A percentile compares a stretch with the other conserved stretches of the same genome.
Conservation (phyloP, 2,113 vertebrate genomes). For the Rhipidura dahli region DNA sequence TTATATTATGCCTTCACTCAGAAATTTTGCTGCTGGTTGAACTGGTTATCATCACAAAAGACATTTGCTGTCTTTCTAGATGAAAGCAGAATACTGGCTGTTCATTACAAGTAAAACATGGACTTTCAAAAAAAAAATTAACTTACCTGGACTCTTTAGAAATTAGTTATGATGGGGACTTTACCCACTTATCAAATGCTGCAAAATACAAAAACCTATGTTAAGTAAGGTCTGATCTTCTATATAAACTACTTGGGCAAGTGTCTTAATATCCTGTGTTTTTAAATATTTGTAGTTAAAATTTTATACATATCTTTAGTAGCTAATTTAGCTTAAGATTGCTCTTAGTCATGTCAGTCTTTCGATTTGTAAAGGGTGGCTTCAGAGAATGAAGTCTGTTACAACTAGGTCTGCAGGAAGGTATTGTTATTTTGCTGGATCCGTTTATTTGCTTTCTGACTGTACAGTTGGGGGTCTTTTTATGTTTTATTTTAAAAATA, state of each 20-base stretch:
- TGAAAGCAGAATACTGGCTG: neutral
- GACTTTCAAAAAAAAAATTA: neutral
- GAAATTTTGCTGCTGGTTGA: conserved; percentile 10
- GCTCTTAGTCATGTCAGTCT: neutral
- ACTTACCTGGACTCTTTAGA: neutral
- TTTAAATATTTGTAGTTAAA: neutral
- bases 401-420: neutral
- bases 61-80: neutral
- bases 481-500: neutral
- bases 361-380: accelerated
- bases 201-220: neutral
- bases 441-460: neutral
- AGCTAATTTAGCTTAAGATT: neutral
- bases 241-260: neutral
- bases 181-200: neutral
- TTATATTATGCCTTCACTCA: conserved; percentile 24
- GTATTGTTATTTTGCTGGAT: neutral
- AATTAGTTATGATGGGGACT: neutral
- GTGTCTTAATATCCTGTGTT: neutral
- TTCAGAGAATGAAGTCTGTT: neutral
- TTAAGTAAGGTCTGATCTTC: neutral
- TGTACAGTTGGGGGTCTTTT: accelerated
- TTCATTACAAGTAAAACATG: neutral
- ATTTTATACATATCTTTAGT: neutral
- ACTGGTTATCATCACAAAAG: conserved; percentile 24